Evolutionary conservation across 2,113 vertebrate genomes (phyloP), one percentile per base, ranked within the genome.

Genomic region (Tympanuchus pallidicinctus): DNA sequence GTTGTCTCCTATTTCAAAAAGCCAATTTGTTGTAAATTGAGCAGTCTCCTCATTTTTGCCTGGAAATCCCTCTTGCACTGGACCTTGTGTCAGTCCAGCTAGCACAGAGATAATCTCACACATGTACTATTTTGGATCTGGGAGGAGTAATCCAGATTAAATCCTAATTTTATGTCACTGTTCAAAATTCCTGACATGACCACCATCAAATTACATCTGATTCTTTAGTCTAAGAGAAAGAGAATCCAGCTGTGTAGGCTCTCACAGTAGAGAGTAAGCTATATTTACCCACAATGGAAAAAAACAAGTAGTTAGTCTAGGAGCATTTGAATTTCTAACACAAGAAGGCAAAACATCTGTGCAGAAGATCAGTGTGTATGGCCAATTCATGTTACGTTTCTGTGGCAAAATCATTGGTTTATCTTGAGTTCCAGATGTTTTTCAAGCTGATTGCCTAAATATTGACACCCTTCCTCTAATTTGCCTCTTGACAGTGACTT

Each of bases 71-170:
- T 65, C 88, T 63, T 82, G 5, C 54, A 42, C 16, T 43, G 8
- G 11, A 50, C 9, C 8, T 56, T 34, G 30, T 75, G 14, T 67
- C 3, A 43, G 8, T 8, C 7, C 24, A 65, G 2, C 47, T 13
- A 56, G 8, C 43, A 79, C 19, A 52, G 40, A 69, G 18, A 3
- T 76, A 42, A 64, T 69, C 34, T 79, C 38, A 32, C 6, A 30
- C 17, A 36, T 2, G 18, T n/a, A 45, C 42, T 47, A 17, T 13
- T 15, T 79, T 54, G 5, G 11, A 22, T 6, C 7, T 0, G 0
- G 30, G 1, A 66, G 1, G 5, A 34, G 5, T 22, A 73, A 85
- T 60, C 19, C 61, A 42, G 42, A 22, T 6, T 72, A 71, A 69
- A 75, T 83, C 80, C 47, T 61, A 59, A 43, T 27, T 12, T 42